phyloP scores from a whole-genome alignment of 1,140 invertebrate genomes.

The Sitobion miscanthi region DNA sequence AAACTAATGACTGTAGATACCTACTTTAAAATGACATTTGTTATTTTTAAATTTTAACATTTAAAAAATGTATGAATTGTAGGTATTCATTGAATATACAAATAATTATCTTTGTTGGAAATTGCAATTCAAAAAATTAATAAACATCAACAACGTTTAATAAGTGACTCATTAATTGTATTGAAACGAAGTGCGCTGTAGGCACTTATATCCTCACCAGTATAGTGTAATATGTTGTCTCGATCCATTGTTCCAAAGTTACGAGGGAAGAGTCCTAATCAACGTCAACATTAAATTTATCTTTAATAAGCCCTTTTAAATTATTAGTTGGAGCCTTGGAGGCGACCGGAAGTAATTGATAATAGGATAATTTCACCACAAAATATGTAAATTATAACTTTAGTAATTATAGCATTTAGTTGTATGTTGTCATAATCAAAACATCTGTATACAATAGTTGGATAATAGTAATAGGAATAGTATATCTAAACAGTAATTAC shows the following conservation, averaged over 20 bases:
- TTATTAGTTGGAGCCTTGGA: background rate
- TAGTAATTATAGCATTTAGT: no score
- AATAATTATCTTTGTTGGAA: background rate
- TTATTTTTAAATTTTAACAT: background rate
- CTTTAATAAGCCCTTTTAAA: constrained; percentile 17
- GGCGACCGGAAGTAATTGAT: background rate
- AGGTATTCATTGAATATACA: background rate
- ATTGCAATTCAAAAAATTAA: background rate
- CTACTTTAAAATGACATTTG: no score
- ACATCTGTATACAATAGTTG: background rate
- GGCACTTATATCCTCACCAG: background rate
- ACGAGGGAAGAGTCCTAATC: background rate
- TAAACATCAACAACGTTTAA: background rate
- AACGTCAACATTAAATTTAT: background rate
- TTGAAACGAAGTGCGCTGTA: background rate
- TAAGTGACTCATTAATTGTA: background rate
- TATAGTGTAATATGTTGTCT: background rate
- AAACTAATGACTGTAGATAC: no score
- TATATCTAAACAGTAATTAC: background rate
- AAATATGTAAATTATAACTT: constrained; percentile 9
- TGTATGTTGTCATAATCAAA: background rate
- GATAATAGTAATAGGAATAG: background rate
- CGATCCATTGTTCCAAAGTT: background rate
- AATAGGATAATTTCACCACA: background rate
- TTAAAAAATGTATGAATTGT: background rate